These are phyloP conservation scores for Dolomedes plantarius DNA, from an alignment of 2,888 invertebrate genomes.

Conservation along the genomic window DNA sequence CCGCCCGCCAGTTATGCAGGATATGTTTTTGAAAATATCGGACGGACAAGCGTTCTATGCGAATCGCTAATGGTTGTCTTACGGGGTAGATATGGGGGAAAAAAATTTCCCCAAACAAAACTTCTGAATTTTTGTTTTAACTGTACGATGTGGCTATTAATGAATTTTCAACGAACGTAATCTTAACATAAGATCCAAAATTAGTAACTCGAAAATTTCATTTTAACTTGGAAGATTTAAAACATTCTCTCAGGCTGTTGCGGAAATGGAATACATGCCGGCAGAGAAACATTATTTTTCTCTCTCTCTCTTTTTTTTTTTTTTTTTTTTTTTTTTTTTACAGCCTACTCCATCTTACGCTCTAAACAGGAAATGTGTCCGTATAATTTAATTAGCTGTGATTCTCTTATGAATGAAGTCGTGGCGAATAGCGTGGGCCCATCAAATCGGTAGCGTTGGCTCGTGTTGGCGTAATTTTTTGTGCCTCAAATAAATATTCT, in stretches of 20 bases:
- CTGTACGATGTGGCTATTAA: too few relatives aligned
- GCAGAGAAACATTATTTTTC: not conserved
- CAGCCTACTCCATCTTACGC: not conserved
- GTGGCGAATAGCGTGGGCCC: not conserved
- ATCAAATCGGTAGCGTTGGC: not conserved
- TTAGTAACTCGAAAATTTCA: too few relatives aligned
- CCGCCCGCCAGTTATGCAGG: too few relatives aligned
- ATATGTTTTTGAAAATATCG: too few relatives aligned
- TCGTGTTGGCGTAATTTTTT: not conserved
- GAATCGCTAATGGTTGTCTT: too few relatives aligned
- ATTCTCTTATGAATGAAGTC: not conserved
- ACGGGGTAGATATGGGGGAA: too few relatives aligned
- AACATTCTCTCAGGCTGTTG: not conserved
- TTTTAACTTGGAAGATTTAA: too few relatives aligned
- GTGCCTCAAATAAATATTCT: not conserved
- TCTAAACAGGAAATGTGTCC: not conserved
- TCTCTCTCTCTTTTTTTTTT: not conserved
- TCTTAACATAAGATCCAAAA: too few relatives aligned
- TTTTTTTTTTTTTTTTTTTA: not conserved
- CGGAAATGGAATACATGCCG: not conserved
- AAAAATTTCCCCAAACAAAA: too few relatives aligned
- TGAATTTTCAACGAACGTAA: too few relatives aligned
- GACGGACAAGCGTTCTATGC: too few relatives aligned
- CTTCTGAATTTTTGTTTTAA: too few relatives aligned
- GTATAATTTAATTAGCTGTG: conserved; percentile 11